Percentiles rank a stretch among this genome's conserved stretches.
Evolutionary conservation across 2,113 vertebrate species (phyloP).

Genomic region (Todiramphus saurophagus): DNA sequence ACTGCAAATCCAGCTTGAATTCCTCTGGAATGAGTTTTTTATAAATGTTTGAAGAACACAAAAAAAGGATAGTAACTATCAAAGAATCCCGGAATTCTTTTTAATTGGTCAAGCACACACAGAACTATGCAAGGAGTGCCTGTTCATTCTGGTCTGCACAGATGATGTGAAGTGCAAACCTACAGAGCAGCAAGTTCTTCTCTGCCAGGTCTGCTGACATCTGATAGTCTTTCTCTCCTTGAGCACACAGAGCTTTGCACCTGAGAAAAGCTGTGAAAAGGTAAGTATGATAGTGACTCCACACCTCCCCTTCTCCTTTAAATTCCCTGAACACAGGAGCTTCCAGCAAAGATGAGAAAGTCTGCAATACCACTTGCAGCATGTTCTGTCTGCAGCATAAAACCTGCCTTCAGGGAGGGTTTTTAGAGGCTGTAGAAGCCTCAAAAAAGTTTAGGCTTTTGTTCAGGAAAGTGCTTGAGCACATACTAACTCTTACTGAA

Average conservation of each 20-base stretch:
- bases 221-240: neutral
- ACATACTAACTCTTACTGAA: neutral
- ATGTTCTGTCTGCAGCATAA: neutral
- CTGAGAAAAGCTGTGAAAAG: neutral
- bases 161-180: neutral
- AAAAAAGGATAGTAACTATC: neutral
- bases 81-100: neutral
- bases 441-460: neutral
- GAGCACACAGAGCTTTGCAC: neutral
- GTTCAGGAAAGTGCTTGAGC: neutral
- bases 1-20: neutral
- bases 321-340: neutral
- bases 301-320: neutral
- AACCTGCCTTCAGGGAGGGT: neutral
- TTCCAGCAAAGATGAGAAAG: neutral
- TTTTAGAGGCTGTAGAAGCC: neutral
- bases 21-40: neutral
- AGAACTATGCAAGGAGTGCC: neutral
- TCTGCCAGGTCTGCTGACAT: neutral
- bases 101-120: neutral
- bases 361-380: neutral
- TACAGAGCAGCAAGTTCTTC: neutral
- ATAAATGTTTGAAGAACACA: neutral
- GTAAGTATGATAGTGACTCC: neutral
- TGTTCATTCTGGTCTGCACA: neutral